Evolutionary conservation across 2,888 invertebrate genomes (phyloP), one percentile per base, ranked within the genome.

Genomic region (Orchesella flavescens): DNA sequence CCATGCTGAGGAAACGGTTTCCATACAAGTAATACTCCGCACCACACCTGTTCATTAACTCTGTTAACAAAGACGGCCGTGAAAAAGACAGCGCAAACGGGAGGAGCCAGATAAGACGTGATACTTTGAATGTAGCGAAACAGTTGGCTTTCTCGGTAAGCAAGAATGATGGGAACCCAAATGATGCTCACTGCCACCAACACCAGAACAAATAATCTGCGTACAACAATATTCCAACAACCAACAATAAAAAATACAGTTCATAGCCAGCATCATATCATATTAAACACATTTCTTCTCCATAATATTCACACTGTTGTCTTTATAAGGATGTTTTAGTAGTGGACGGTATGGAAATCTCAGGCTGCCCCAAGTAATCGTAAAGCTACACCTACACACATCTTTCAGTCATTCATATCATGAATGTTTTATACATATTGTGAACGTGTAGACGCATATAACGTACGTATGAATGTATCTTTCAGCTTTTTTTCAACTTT

Each of bases 41-140:
- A n/a, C n/a, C 80, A 44, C 82, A 92, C 92, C 88, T 90, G 89
- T 89, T 92, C 92, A 88, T 91, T 92, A 71, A 90, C 90, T 59
- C 92, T 87, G 49, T 90, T 89, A 89, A 90, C 90, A 87, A 91
- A 90, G 1, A 92, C 89, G 19, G 91, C 92, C 17, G 91, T 89
- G 1, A 92, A 89, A 88, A 91, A 92, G 23, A 92, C 90, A 12
- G 92, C 91, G 87, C 91, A 91, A n/a, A 92, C 90, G 9, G 92
- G 92, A 1, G 92, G 92, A 0, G 92, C 90, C 83, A 92, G 87
- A 88, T 90, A 92, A 76, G 91, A 90, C 7, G 92, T 91, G 71
- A 92, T 91, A 76, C 90, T 90, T 88, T 92, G 92, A 74, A 92
- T 92, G 89, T 92, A 92, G 85, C 91, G 91, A 89, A 92, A 92